Base-by-base conservation (phyloP, 2,797 vertebrate species). In the Dallia pectoralis region DNA sequence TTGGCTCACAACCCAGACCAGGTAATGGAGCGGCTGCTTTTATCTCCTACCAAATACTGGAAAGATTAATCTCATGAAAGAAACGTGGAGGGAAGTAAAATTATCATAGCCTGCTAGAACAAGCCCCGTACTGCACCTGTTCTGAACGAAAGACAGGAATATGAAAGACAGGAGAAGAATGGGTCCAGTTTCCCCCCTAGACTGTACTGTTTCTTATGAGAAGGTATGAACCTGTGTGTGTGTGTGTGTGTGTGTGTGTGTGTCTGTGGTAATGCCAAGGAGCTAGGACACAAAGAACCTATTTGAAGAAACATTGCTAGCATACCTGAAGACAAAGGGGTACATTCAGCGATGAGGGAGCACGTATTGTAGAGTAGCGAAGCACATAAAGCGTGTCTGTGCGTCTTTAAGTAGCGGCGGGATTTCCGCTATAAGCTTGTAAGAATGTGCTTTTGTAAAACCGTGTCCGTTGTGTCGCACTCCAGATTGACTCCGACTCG, bases 1-100 rank as follows among this genome's bases (percentile, higher is more conserved):
- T 86, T 99, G 82, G 96, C 96, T 85, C 97, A 99, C 89, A 99
- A 99, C 86, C 97, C 97, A 73, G 97, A 99, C 81, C 98, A 99
- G 96, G 97, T 99, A 89, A 1, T 12, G 40, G 40, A 44, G 25
- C 22, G 22, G 53, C 71, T 66, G 3, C 49, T 70, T 66, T 76
- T 59, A 51, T 27, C 47, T 81, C 56, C 68, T 47, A 53, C 49
- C n/a, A 59, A 14, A 44, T 44, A 44, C 40, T 47, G 51, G 29
- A 72, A 65, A 36, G 40, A 36, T 19, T 15, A 25, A 30, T 49
- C 30, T 30, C 48, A 59, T 25, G 9, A 59, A 25, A 25, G 25
- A 27, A 44, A 16, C 4, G 16, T 51, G 48, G 14, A 62, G 69
- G 56, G 67, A 67, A 69, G 18, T 49, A 22, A n/a, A 72, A 71